Conservation (phyloP, 2,797 vertebrate genomes). For the Phoebastria nigripes region DNA sequence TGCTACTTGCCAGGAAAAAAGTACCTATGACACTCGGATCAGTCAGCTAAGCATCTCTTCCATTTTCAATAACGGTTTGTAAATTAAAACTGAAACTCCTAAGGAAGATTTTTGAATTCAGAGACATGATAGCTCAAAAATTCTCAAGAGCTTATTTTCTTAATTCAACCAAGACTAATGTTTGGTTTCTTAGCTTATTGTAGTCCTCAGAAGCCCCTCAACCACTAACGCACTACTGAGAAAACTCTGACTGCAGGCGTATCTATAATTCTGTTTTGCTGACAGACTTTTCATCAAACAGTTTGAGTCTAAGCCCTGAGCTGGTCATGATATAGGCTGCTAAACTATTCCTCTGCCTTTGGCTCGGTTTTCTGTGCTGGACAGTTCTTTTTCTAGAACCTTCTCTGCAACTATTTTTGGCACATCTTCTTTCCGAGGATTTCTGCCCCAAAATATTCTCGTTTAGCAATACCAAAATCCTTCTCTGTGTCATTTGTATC, state of each 20-base stretch:
- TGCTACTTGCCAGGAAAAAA: background rate
- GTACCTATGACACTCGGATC: background rate
- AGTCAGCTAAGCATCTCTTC: background rate
- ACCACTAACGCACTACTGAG: background rate
- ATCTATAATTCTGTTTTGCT: background rate
- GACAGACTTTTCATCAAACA: background rate
- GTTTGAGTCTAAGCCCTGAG: background rate
- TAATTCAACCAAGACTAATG: background rate
- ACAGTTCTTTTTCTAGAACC: background rate
- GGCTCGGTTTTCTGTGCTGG: background rate
- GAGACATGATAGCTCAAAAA: background rate
- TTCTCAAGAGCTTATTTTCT: background rate
- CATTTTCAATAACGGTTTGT: background rate
- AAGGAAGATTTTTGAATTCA: background rate
- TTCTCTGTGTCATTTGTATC: background rate
- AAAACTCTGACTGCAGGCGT: background rate
- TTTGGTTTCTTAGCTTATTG: background rate
- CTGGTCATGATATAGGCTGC: background rate
- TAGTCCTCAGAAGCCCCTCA: background rate
- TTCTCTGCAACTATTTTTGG: background rate
- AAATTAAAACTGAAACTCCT: background rate
- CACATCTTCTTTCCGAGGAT: background rate
- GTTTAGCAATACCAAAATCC: background rate
- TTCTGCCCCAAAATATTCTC: background rate
- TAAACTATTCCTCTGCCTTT: background rate